Evolutionary conservation across 2,888 invertebrate species (phyloP).

Genomic region (Troilus luridus): DNA sequence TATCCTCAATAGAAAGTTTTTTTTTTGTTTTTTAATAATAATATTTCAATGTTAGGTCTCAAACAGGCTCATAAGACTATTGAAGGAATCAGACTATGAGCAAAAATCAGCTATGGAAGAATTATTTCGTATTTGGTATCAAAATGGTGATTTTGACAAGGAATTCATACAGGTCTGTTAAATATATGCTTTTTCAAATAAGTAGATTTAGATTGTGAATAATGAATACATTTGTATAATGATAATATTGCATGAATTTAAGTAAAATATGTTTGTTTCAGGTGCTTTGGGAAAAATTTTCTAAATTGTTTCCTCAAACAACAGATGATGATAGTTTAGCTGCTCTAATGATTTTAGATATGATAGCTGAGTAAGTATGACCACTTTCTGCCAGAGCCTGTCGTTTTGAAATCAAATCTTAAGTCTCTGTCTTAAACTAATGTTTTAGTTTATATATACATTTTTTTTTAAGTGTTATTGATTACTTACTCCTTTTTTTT

Average conservation of each 20-base stretch:
- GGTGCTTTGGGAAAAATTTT: constrained; percentile 89
- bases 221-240: not conserved
- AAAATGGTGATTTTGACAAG: constrained; percentile 73
- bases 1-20: constrained; percentile 61
- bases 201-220: no score
- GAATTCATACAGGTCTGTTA: constrained; percentile 68
- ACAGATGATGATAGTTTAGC: constrained; percentile 80
- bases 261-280: constrained; percentile 69
- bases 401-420: not conserved
- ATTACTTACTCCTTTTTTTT: not conserved
- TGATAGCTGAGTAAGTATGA: constrained; percentile 74
- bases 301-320: constrained; percentile 79
- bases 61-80: constrained; percentile 74
- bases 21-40: not conserved
- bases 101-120: constrained; percentile 76
- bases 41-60: constrained; percentile 70
- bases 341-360: constrained; percentile 83
- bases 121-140: constrained; percentile 76
- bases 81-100: constrained; percentile 73
- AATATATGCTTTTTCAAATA: not conserved
- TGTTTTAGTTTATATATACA: no score
- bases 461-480: not conserved
- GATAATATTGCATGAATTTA: not conserved
- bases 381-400: not conserved
- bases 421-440: not conserved